Evolutionary conservation across 1,140 invertebrate genomes (phyloP).

Genomic region (Listronotus oregonensis): DNA sequence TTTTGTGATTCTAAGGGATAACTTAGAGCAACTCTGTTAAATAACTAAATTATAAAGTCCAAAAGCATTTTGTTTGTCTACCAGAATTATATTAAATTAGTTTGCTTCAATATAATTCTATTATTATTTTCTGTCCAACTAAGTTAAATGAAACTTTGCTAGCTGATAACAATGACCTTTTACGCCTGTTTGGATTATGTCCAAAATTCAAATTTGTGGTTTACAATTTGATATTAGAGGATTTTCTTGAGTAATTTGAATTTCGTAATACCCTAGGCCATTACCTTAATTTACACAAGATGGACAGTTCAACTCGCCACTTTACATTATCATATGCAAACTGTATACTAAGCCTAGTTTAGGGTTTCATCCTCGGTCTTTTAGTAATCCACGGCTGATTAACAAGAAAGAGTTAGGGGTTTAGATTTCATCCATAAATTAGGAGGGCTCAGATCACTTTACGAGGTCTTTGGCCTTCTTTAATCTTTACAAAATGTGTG

Average conservation of each 20-base stretch:
- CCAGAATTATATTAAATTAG: too few relatives aligned
- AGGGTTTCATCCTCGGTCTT: conserved; percentile 25
- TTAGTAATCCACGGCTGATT: conserved; percentile 21
- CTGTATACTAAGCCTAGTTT: conserved; percentile 20
- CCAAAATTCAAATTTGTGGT: too few relatives aligned
- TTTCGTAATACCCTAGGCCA: conserved; percentile 16
- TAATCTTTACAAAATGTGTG: background rate
- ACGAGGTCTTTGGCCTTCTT: conserved; percentile 6
- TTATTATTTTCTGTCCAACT: too few relatives aligned
- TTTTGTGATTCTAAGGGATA: too few relatives aligned
- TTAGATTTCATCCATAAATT: conserved; percentile 34
- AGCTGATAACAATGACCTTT: too few relatives aligned
- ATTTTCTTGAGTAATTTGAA: conserved; percentile 22
- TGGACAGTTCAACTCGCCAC: conserved; percentile 23
- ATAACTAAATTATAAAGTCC: too few relatives aligned
- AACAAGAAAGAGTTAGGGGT: conserved; percentile 32
- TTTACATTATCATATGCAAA: conserved; percentile 35
- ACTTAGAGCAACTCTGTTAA: too few relatives aligned
- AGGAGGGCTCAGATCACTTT: conserved; percentile 28
- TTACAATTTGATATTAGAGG: conserved; percentile 9
- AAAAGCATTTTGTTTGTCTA: too few relatives aligned
- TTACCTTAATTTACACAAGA: conserved; percentile 30
- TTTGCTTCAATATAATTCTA: too few relatives aligned
- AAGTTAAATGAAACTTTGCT: too few relatives aligned
- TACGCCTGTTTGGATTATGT: too few relatives aligned